phyloP scores from a whole-genome alignment of 92 coral and sea anemone species.

The Plumapathes pennacea region DNA sequence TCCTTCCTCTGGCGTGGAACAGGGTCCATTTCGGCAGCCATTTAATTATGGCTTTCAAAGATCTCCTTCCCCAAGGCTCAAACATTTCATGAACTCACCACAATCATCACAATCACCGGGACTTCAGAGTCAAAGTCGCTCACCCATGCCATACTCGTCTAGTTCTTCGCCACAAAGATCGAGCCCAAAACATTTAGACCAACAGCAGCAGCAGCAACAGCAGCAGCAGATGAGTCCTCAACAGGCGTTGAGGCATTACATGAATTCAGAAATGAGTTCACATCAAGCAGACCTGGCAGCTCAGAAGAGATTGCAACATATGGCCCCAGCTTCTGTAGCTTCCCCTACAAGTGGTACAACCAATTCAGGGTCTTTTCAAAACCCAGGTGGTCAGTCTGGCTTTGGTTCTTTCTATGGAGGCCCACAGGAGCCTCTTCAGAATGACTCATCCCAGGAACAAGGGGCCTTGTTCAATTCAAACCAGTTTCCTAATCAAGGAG shows the following conservation, averaged over 20 bases:
- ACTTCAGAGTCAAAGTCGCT: conserved; percentile 64
- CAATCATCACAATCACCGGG: conserved; percentile 77
- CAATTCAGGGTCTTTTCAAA: too few species aligned
- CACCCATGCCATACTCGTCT: conserved; percentile 58
- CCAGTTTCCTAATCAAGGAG: too few species aligned
- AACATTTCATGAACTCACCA: conserved; percentile 67
- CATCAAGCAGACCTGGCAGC: conserved; percentile 63
- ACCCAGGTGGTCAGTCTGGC: too few species aligned
- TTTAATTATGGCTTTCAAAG: conserved; percentile 83
- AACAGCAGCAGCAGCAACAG: conserved; percentile 48
- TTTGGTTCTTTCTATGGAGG: too few species aligned
- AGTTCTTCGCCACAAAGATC: conserved; percentile 78
- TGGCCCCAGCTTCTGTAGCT: conserved; percentile 7
- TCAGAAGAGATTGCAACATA: conserved; percentile 48
- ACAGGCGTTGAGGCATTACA: conserved; percentile 72
- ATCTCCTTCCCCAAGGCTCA: conserved; percentile 83
- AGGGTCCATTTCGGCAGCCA: conserved; percentile 69
- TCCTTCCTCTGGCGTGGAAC: conserved; percentile 57
- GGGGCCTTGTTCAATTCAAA: too few species aligned
- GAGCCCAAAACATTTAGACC: conserved; percentile 59
- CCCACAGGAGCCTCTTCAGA: too few species aligned
- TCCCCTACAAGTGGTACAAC: too few species aligned
- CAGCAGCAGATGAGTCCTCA: conserved; percentile 68
- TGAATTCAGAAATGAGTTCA: conserved; percentile 68
- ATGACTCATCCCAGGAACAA: too few species aligned